Base-by-base conservation (phyloP, 2,888 invertebrate species). In the Mythimna vitellina region DNA sequence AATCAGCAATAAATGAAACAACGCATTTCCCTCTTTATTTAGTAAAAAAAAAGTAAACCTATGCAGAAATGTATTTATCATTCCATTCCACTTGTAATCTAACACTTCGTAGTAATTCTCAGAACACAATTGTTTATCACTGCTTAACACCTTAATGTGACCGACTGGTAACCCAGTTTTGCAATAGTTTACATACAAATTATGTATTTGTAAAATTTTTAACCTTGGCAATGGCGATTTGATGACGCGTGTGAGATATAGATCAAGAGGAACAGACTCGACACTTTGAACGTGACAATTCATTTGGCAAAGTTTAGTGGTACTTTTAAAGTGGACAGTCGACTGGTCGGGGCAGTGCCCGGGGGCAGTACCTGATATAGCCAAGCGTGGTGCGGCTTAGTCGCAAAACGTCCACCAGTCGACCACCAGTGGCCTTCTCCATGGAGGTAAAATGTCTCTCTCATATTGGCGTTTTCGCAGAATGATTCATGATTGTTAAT, bases 201-300 rank as follows among this genome's bases (percentile, higher is more conserved):
- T 63, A 70, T 78, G 70, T 83, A 80, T 84, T 89, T 87, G 83
- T 87, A 63, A 87, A 87, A 87, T 85, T 69, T 54, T 79, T 91
- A 89, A 92, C 92, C 93, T 93, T 93, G 93, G 76, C 93, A 92
- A 80, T 92, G 91, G 88, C 76, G 80, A 81, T 81, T 83, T 81
- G 75, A 63, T 82, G 81, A 81, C 70, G 78, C 77, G 63, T 14
- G 42, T 68, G 29, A 8, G 5, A n/a, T 51, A 58, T 35, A 73
- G 73, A 70, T 38, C 38, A 49, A 76, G 32, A 57, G 17, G 35
- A 38, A 67, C 51, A 80, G 76, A 79, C 1, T 46, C 7, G 78
- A 70, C 49, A 57, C 35, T 29, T 53, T 10, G 2, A 64, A 64
- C 17, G 17, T 29, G 29, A 29, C 3, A 29, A 29, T 29, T 29